Evolutionary conservation across 2,113 vertebrate species (phyloP).

Genomic region (Piprites chloris): DNA sequence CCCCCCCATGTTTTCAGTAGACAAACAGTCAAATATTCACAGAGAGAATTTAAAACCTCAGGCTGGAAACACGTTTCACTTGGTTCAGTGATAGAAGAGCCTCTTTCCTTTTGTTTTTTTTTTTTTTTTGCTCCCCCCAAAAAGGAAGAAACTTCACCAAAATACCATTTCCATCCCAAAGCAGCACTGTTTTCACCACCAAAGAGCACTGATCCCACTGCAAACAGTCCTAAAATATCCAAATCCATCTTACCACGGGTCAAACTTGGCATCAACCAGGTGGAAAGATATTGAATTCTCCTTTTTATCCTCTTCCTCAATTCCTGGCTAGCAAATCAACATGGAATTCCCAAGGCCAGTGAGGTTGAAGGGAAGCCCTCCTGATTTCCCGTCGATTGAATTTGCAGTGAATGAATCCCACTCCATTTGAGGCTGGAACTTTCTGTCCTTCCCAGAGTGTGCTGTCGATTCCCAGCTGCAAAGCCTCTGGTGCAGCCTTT

Average conservation of each 20-base stretch:
- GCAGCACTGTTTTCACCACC: neutral
- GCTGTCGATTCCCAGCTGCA: neutral
- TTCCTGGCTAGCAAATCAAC: neutral
- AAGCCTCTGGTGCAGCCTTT: neutral
- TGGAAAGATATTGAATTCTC: neutral
- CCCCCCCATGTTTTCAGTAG: neutral
- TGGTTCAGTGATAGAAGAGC: neutral
- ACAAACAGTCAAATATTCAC: neutral
- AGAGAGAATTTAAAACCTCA: neutral
- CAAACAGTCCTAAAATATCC: neutral
- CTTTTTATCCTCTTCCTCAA: neutral
- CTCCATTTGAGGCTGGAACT: neutral
- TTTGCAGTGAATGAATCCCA: neutral
- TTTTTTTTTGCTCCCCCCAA: fast-evolving
- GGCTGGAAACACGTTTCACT: neutral
- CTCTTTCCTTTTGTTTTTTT: neutral
- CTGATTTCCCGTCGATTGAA: neutral
- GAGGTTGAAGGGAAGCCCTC: neutral
- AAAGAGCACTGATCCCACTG: neutral
- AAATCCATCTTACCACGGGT: fast-evolving
- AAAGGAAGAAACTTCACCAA: neutral
- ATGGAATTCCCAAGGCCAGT: neutral
- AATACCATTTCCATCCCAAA: neutral
- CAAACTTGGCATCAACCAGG: neutral
- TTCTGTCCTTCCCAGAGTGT: fast-evolving